phyloP scores from a whole-genome alignment of 2,113 vertebrate genomes.

The Platichthys flesus region DNA sequence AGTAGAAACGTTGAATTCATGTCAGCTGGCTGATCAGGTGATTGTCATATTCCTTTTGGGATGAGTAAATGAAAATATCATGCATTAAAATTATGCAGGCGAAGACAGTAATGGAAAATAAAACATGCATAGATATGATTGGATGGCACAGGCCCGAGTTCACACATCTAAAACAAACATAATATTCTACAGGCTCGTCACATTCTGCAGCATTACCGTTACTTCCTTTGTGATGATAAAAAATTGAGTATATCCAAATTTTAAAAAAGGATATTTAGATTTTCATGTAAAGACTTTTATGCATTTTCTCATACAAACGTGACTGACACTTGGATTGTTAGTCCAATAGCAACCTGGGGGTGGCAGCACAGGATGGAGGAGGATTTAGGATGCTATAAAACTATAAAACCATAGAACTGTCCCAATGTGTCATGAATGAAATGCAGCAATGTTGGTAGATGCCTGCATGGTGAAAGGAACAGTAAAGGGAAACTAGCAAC shows the following conservation, averaged over 20 bases:
- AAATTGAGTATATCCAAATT: background rate
- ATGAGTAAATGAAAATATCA: slow-evolving; percentile 21
- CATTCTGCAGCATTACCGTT: slow-evolving; percentile 1
- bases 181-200: slow-evolving; percentile 8
- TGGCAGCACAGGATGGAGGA: too few species aligned
- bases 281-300: slow-evolving; percentile 6
- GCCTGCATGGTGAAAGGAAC: background rate
- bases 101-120: background rate
- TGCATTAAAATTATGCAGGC: slow-evolving; percentile 6
- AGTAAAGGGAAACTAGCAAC: background rate
- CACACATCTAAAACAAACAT: background rate
- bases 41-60: slow-evolving; percentile 14
- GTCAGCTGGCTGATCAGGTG: slow-evolving; percentile 12
- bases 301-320: background rate
- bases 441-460: background rate
- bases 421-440: background rate
- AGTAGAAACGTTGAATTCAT: background rate
- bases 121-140: slow-evolving; percentile 26
- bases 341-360: background rate
- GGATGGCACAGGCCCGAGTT: slow-evolving; percentile 9
- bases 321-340: background rate
- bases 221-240: background rate
- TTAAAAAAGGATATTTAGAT: background rate
- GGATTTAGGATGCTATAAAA: too few species aligned
- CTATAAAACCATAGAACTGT: background rate